These are phyloP conservation scores for Protomyctophum bolini DNA, from an alignment of 2,113 vertebrate genomes.

Conservation along the genomic window DNA sequence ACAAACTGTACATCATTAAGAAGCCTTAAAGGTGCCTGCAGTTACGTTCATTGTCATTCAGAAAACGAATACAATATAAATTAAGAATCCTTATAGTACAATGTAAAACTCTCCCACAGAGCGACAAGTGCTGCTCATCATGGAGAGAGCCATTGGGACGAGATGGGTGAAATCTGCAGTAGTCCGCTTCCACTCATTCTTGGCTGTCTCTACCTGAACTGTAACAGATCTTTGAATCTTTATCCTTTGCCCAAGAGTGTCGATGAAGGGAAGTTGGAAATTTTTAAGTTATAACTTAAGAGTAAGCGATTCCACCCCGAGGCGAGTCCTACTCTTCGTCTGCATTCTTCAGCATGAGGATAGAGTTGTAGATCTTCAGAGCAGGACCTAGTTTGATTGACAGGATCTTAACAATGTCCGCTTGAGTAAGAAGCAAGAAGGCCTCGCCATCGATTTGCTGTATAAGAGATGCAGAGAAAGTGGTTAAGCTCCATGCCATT, in stretches of 20 bases:
- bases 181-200: slow-evolving; percentile 29
- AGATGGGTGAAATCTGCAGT: slow-evolving; percentile 23
- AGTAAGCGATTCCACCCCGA: neutral
- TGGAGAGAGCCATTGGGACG: slow-evolving; percentile 30
- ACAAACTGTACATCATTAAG: slow-evolving; percentile 57
- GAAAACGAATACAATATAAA: slow-evolving; percentile 64
- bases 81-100: slow-evolving; percentile 32
- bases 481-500: neutral
- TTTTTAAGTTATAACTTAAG: neutral
- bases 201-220: neutral
- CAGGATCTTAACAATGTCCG: slow-evolving; percentile 91
- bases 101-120: slow-evolving; percentile 35
- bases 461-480: slow-evolving; percentile 11
- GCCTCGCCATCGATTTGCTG: slow-evolving; percentile 93
- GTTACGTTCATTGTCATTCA: slow-evolving; percentile 23
- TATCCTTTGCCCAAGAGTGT: neutral
- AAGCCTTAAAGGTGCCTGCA: slow-evolving; percentile 60
- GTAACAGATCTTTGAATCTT: slow-evolving; percentile 9
- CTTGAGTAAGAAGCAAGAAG: slow-evolving; percentile 93
- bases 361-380: slow-evolving; percentile 92
- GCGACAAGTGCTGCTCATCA: slow-evolving; percentile 17
- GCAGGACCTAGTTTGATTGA: slow-evolving; percentile 91
- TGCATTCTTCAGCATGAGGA: slow-evolving; percentile 89
- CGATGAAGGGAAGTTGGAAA: neutral
- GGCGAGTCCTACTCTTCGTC: slow-evolving; percentile 76